These are phyloP conservation scores for Goniozus legneri DNA, from an alignment of 1,140 invertebrate species.

Conservation along the genomic window DNA sequence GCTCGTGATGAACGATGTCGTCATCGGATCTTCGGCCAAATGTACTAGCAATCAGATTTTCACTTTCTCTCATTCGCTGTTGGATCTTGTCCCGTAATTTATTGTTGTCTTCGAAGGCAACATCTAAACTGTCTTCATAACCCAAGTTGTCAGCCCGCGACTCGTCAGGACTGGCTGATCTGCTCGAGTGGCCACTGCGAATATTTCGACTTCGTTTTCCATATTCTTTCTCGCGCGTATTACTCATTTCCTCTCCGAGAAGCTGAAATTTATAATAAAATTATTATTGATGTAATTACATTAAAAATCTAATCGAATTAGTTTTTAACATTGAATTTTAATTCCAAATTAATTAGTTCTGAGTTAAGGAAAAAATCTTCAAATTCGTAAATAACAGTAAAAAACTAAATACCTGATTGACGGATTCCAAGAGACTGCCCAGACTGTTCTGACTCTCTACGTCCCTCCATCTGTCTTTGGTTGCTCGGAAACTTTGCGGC, in stretches of 20 bases:
- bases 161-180: conserved; percentile 35
- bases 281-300: neutral
- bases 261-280: conserved; percentile 34
- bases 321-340: neutral
- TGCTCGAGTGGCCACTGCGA: conserved; percentile 35
- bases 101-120: conserved; percentile 52
- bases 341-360: neutral
- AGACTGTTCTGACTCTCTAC: conserved; percentile 49
- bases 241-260: conserved; percentile 48
- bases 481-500: conserved; percentile 25
- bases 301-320: neutral
- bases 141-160: conserved; percentile 37
- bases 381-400: too few species aligned
- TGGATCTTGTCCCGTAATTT: conserved; percentile 51
- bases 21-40: conserved; percentile 33
- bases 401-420: conserved; percentile 48
- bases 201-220: conserved; percentile 9
- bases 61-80: conserved; percentile 50
- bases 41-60: conserved; percentile 44
- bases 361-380: neutral
- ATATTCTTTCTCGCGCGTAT: conserved; percentile 37
- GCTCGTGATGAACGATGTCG: neutral
- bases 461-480: conserved; percentile 44
- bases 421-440: conserved; percentile 47
- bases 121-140: conserved; percentile 50